Evolutionary conservation across 2,888 invertebrate genomes (phyloP), one percentile per base, ranked within the genome.

Genomic region (Chrysolina oricalcia): DNA sequence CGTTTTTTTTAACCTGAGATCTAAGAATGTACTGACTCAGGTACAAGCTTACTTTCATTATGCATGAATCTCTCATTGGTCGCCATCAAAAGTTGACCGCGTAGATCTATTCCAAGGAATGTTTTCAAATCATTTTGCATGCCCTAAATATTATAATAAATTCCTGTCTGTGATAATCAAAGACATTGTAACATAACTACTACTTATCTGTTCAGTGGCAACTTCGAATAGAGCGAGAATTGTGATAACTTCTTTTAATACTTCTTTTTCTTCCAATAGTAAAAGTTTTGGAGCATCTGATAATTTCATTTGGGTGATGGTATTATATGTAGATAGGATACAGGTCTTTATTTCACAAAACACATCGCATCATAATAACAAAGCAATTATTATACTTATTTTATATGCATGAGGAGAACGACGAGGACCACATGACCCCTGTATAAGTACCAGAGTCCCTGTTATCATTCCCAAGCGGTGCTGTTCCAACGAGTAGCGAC

Each of bases 401-500:
- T n/a, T n/a, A n/a, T n/a, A n/a, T n/a, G n/a, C n/a, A n/a, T n/a
- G n/a, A n/a, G n/a, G n/a, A n/a, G n/a, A n/a, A n/a, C n/a, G n/a
- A n/a, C n/a, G n/a, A 40, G 56, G 56, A n/a, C 40, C 21, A 10
- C 53, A 46, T 40, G 40, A 65, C 65, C 10, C 71, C 71, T n/a
- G n/a, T n/a, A n/a, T n/a, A 72, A 65, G 65, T 17, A 13, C 41
- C 17, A 65, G 27, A 21, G 64, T 41, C 9, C 71, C 11, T 35
- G 64, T 64, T 13, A 64, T 27, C 65, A 71, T 53, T 40, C 17
- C 35, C 56, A 65, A 59, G 15, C 53, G 11, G 53, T 35, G 65
- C 71, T 66, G 40, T 72, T 72, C 64, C 65, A 72, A 6, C 71
- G 50, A 64, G 71, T 70, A 21, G 15, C 23, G 21, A 71, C 17